Percentiles rank a stretch among this genome's conserved stretches.
Conservation (phyloP, 2,113 vertebrate species). For the Pomatostomus ruficeps region DNA sequence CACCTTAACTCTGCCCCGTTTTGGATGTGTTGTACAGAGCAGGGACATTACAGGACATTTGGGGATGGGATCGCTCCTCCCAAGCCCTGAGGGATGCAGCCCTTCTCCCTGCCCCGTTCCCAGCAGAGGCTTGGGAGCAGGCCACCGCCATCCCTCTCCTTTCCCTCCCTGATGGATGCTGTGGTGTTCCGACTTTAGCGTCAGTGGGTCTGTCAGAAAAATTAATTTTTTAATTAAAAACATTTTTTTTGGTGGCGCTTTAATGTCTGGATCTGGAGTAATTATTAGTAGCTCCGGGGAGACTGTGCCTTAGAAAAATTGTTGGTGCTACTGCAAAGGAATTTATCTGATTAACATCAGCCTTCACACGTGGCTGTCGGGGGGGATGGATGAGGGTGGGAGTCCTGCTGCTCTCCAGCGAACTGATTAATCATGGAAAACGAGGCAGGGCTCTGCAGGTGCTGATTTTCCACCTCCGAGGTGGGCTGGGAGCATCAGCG, state of each 20-base stretch:
- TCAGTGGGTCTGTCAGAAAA: conserved; percentile 59
- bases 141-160: neutral
- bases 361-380: conserved; percentile 9
- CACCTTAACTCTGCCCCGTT: neutral
- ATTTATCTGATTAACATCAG: conserved; percentile 67
- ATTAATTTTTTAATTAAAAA: conserved; percentile 77
- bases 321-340: conserved; percentile 54
- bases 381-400: neutral
- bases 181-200: neutral
- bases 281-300: conserved; percentile 70
- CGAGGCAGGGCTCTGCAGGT: neutral
- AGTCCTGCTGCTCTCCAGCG: neutral
- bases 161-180: neutral
- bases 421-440: conserved; percentile 15
- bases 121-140: neutral
- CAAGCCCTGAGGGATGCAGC: neutral
- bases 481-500: neutral
- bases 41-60: neutral
- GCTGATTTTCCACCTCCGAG: neutral
- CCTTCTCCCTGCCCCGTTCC: neutral
- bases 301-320: conserved; percentile 61
- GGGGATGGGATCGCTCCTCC: neutral
- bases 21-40: neutral
- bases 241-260: conserved; percentile 45
- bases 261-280: conserved; percentile 69